phyloP scores from a whole-genome alignment of 2,113 vertebrate species.

The Centropus bengalensis region DNA sequence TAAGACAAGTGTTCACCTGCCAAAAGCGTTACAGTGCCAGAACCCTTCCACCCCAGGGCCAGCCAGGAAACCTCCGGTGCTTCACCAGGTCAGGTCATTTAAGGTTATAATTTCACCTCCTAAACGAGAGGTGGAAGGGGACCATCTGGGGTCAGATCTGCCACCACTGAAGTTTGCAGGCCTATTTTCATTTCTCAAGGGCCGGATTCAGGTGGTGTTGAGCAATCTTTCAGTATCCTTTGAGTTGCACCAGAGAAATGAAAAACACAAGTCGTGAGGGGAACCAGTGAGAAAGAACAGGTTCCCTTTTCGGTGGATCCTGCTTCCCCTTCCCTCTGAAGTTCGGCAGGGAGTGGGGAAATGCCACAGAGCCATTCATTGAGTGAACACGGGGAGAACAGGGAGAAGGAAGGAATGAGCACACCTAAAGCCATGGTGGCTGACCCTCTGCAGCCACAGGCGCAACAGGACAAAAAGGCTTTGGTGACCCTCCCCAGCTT shows the following conservation, averaged over 20 bases:
- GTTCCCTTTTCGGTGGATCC: conserved; percentile 32
- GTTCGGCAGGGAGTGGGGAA: background rate
- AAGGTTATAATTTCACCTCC: background rate
- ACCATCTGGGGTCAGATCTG: background rate
- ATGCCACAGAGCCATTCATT: background rate
- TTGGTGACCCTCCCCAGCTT: too few species aligned
- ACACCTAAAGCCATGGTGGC: background rate
- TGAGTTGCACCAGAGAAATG: background rate
- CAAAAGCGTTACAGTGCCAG: accelerated
- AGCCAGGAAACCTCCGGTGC: accelerated
- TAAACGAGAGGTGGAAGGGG: background rate
- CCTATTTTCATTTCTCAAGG: conserved; percentile 35
- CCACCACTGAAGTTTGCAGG: background rate
- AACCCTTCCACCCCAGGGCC: background rate
- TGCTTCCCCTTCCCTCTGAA: conserved; percentile 4
- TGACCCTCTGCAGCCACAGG: background rate
- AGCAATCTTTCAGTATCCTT: background rate
- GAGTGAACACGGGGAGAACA: accelerated
- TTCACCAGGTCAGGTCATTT: accelerated
- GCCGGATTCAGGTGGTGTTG: background rate
- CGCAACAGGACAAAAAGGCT: background rate
- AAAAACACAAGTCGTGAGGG: background rate
- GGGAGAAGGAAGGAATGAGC: background rate
- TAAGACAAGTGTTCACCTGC: accelerated
- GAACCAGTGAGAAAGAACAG: background rate